A percentile compares a stretch with the other conserved stretches of the same genome.
Evolutionary conservation across 1,140 invertebrate species (phyloP).

Genomic region (Harpegnathos saltator): DNA sequence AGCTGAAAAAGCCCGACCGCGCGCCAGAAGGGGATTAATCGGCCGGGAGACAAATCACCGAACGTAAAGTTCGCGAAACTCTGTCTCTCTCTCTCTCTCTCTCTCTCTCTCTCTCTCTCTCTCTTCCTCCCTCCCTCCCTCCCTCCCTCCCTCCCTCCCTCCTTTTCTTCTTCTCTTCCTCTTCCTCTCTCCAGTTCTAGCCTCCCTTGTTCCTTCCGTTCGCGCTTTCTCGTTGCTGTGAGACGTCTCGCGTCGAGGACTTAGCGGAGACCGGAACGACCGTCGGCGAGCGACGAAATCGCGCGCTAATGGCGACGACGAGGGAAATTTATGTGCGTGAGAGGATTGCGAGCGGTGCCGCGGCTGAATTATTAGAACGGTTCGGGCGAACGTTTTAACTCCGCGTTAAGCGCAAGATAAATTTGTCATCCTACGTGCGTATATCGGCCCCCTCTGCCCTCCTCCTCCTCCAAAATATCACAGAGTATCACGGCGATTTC

Average conservation of each 20-base stretch:
- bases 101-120: too few relatives aligned
- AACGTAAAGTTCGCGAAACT: not conserved
- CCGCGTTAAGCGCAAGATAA: constrained; percentile 40
- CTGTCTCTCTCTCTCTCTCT: too few relatives aligned
- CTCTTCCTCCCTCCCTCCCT: too few relatives aligned
- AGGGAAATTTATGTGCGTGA: constrained; percentile 51
- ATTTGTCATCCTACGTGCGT: not conserved
- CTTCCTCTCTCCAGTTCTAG: too few relatives aligned
- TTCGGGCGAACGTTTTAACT: constrained; percentile 35
- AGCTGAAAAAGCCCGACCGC: not conserved
- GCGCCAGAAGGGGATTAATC: constrained; percentile 16
- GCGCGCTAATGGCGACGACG: constrained; percentile 40
- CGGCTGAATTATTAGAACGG: constrained; percentile 46
- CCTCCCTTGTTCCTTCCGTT: too few relatives aligned
- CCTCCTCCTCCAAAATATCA: too few relatives aligned
- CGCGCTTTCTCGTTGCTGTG: not conserved
- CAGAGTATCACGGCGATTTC: constrained; percentile 29
- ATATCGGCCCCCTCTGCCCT: too few relatives aligned
- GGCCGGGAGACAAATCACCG: constrained; percentile 5
- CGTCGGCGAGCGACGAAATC: constrained; percentile 19
- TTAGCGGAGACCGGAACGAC: not conserved
- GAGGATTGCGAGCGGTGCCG: constrained; percentile 22
- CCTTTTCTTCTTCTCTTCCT: too few relatives aligned
- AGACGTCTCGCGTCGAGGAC: constrained; percentile 14
- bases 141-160: too few relatives aligned